A percentile compares a stretch with the other conserved stretches of the same genome.
These are phyloP conservation scores for Pogonophryne albipinna DNA, from an alignment of 2,797 vertebrate genomes.

Conservation along the genomic window DNA sequence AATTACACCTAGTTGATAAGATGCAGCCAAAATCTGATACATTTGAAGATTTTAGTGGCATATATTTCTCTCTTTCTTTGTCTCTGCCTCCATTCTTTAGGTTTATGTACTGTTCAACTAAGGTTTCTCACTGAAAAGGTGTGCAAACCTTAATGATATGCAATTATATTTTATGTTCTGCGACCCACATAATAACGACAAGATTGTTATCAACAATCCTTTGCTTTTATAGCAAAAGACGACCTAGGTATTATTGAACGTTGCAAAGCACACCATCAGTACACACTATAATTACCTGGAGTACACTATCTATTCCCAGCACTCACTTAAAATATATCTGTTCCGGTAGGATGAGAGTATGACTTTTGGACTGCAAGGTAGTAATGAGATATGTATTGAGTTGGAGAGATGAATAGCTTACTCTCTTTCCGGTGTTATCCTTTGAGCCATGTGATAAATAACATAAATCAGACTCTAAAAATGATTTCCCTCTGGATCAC, in stretches of 20 bases:
- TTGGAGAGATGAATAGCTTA: background rate
- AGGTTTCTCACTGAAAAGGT: background rate
- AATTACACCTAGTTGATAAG: conserved; percentile 46
- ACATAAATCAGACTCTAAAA: too few species aligned
- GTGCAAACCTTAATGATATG: background rate
- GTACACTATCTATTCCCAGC: background rate
- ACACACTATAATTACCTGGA: background rate
- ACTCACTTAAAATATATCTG: conserved; percentile 5
- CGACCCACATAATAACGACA: background rate
- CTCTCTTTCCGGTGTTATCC: background rate
- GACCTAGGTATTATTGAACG: background rate
- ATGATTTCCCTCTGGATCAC: too few species aligned
- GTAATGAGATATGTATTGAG: conserved; percentile 4
- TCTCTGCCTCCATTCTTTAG: background rate
- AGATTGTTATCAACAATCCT: background rate
- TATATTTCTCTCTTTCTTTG: background rate
- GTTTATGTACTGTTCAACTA: background rate
- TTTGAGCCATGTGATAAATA: background rate
- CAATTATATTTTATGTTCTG: background rate
- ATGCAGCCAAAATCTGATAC: conserved; percentile 16
- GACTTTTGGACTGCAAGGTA: background rate
- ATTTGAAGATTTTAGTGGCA: conserved; percentile 19
- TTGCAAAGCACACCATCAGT: background rate
- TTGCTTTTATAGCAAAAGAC: background rate
- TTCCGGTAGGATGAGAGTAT: background rate